A percentile compares a stretch with the other conserved stretches of the same genome.
phyloP scores from a whole-genome alignment of 2,888 invertebrate genomes.

The Melanotus villosus region DNA sequence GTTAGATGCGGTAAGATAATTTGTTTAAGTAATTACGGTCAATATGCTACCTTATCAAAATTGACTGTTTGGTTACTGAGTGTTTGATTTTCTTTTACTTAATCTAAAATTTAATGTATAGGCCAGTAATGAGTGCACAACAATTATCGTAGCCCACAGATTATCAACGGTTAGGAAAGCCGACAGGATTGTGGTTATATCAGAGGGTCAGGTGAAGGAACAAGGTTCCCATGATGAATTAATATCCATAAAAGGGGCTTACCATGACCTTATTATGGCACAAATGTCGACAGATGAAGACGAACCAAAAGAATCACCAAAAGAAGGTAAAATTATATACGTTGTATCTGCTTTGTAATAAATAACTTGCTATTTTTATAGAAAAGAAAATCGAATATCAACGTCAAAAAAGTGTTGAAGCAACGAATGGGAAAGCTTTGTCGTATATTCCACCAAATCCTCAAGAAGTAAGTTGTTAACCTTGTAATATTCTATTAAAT shows the following conservation, averaged over 20 bases:
- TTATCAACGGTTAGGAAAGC: conserved; percentile 82
- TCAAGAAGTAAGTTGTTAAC: background rate
- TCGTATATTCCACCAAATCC: background rate
- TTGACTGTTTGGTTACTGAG: background rate
- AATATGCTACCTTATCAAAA: background rate
- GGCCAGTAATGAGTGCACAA: conserved; percentile 83
- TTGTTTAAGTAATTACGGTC: background rate
- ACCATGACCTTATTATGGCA: conserved; percentile 79
- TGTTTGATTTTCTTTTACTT: conserved; percentile 1
- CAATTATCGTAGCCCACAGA: conserved; percentile 85
- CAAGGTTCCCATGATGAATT: conserved; percentile 80
- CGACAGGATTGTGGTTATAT: conserved; percentile 81
- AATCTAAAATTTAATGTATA: conserved; percentile 55
- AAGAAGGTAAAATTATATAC: background rate
- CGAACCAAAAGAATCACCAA: background rate
- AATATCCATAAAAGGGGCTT: conserved; percentile 77
- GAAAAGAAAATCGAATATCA: background rate
- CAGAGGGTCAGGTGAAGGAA: conserved; percentile 78
- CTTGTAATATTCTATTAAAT: no score
- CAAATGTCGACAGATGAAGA: conserved; percentile 67
- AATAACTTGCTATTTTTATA: background rate
- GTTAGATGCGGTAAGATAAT: conserved; percentile 74
- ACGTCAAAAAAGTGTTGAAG: conserved; percentile 9
- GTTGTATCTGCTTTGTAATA: no score
- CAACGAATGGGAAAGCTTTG: background rate